Percentiles rank a stretch among this genome's conserved stretches.
Conservation (phyloP, 2,797 vertebrate genomes). For the Enteromius mattozi region DNA sequence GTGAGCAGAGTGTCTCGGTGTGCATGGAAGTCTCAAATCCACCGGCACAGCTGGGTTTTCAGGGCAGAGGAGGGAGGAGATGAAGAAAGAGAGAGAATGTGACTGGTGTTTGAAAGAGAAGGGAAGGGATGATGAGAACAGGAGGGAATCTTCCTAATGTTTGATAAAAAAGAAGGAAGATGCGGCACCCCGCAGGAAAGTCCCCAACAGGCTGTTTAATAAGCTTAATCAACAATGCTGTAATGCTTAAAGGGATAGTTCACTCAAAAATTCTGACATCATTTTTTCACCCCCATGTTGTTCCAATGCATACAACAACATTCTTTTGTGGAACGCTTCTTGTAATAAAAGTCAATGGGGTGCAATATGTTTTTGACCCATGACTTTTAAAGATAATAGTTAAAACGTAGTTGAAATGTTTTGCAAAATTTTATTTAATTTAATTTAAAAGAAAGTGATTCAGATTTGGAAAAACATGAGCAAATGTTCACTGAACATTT, state of each 20-base stretch:
- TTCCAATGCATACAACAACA: background rate
- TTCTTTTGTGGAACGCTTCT: background rate
- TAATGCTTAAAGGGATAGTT: background rate
- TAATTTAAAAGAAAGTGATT: background rate
- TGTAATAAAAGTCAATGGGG: background rate
- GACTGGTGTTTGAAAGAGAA: constrained; percentile 6
- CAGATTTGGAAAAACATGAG: background rate
- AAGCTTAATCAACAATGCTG: constrained; percentile 10
- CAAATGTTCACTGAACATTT: background rate
- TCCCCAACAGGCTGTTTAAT: constrained; percentile 1
- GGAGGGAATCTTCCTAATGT: constrained; percentile 11
- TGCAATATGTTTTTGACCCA: background rate
- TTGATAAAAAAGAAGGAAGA: constrained; percentile 1
- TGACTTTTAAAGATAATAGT: background rate
- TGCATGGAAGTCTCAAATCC: constrained; percentile 30
- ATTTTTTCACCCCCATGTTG: background rate
- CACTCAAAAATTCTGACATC: background rate
- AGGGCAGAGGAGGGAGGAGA: background rate
- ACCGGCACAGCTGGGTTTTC: constrained; percentile 48
- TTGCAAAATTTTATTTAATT: background rate
- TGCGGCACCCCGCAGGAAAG: background rate
- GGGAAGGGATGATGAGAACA: constrained; percentile 2
- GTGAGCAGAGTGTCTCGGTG: constrained; percentile 44
- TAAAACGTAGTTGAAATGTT: background rate
- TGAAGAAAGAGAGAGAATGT: background rate